phyloP scores from a whole-genome alignment of 2,888 invertebrate species.

The Drosophila barbarae region DNA sequence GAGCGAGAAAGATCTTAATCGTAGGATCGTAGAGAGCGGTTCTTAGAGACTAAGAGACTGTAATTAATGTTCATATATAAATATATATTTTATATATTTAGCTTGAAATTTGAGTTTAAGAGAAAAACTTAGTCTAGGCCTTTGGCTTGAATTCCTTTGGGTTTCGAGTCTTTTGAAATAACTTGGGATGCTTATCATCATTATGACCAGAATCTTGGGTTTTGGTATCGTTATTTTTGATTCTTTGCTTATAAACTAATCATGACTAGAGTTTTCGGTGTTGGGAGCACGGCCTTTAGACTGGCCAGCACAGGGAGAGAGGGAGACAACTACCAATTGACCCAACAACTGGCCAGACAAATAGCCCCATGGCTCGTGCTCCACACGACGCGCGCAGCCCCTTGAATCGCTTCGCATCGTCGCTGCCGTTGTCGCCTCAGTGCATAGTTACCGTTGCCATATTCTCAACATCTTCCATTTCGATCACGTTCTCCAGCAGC shows the following conservation, averaged over 20 bases:
- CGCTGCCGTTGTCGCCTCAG: constrained; percentile 19
- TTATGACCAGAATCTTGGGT: neutral
- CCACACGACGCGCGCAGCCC: neutral
- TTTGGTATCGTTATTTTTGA: neutral
- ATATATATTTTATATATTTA: constrained; percentile 8
- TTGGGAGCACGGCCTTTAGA: neutral
- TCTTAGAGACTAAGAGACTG: constrained; percentile 17
- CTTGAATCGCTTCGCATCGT: neutral
- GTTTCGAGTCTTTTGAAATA: neutral
- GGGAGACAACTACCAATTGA: neutral
- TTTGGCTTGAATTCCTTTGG: constrained; percentile 2
- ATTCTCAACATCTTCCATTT: constrained; percentile 88
- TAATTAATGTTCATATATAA: neutral
- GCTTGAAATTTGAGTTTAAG: neutral
- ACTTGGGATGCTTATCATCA: constrained; percentile 2
- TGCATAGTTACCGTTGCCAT: constrained; percentile 79
- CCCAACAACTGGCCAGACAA: constrained; percentile 12
- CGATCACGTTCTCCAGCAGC: constrained; percentile 90
- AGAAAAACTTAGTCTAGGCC: constrained; percentile 23
- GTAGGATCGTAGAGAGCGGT: constrained; percentile 16
- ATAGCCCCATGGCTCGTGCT: constrained; percentile 10
- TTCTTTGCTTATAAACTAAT: constrained; percentile 10
- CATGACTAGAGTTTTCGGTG: constrained; percentile 16
- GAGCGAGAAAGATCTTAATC: constrained; percentile 22
- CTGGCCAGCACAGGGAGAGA: neutral